These are phyloP conservation scores for Poeciliopsis turrubarensis DNA, from an alignment of 2,113 vertebrate genomes.

Conservation along the genomic window DNA sequence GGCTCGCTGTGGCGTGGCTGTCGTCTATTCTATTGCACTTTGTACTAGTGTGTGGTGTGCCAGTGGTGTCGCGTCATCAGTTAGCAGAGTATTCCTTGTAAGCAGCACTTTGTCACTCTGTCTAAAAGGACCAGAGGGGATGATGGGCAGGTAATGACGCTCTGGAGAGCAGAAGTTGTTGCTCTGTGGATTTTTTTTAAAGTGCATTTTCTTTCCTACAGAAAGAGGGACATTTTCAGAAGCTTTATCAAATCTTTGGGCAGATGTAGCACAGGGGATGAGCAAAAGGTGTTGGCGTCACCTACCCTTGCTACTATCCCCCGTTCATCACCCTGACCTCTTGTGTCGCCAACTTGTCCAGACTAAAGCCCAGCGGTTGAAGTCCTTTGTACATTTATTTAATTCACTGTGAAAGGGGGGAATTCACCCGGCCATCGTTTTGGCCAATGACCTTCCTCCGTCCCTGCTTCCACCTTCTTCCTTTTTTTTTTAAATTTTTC, in stretches of 20 bases:
- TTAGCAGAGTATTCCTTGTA: conserved; percentile 36
- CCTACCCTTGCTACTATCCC: background rate
- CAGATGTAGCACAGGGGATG: conserved; percentile 41
- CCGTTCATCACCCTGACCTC: conserved; percentile 1
- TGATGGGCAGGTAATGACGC: conserved; percentile 2
- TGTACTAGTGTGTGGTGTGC: conserved; percentile 58
- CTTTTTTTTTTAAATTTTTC: background rate
- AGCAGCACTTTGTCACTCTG: conserved; percentile 38
- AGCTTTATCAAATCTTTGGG: conserved; percentile 7
- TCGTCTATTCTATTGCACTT: conserved; percentile 65
- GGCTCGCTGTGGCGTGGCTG: conserved; percentile 52
- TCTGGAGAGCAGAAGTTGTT: conserved; percentile 1
- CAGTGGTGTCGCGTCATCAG: conserved; percentile 50
- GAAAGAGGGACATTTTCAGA: conserved; percentile 26
- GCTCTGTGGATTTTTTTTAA: conserved; percentile 4
- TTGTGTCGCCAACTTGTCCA: background rate
- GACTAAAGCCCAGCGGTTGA: conserved; percentile 28
- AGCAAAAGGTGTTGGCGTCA: background rate
- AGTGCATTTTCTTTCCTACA: conserved; percentile 15
- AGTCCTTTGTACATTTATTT: conserved; percentile 32
- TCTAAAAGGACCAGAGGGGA: background rate
- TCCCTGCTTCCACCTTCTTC: background rate
- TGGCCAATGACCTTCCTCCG: conserved; percentile 34
- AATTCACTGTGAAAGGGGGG: conserved; percentile 76
- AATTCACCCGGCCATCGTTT: conserved; percentile 19